Conservation (phyloP, 2,797 vertebrate species). For the Eptatretus atami region DNA sequence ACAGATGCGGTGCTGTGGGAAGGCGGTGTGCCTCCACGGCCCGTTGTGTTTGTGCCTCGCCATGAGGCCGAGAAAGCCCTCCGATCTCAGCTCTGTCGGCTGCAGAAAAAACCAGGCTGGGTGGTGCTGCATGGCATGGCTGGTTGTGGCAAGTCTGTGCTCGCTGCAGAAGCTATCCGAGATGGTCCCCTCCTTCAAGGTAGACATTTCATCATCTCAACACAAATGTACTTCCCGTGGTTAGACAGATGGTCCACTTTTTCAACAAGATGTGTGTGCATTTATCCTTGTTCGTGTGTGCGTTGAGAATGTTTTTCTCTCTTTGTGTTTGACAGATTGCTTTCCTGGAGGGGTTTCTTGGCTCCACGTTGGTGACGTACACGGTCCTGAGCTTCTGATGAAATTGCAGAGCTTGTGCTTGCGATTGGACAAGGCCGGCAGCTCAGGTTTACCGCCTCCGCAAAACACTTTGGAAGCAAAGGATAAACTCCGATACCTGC, state of each 20-base stretch:
- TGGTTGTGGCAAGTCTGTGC: conserved; percentile 75
- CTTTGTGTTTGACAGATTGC: conserved; percentile 19
- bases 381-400: conserved; percentile 50
- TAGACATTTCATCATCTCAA: conserved; percentile 13
- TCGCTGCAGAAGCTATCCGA: conserved; percentile 57
- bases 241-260: neutral
- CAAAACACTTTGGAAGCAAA: conserved; percentile 66
- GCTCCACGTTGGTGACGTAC: conserved; percentile 67
- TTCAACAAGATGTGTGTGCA: neutral
- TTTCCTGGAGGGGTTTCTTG: conserved; percentile 71
- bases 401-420: conserved; percentile 69
- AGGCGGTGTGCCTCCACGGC: conserved; percentile 74
- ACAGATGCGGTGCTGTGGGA: conserved; percentile 23
- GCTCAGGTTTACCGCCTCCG: conserved; percentile 24
- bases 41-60: conserved; percentile 55
- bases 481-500: conserved; percentile 51
- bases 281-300: neutral
- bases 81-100: conserved; percentile 29
- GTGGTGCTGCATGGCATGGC: conserved; percentile 83
- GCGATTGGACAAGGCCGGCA: conserved; percentile 40
- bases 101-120: conserved; percentile 41
- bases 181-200: conserved; percentile 38
- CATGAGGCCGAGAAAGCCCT: conserved; percentile 27
- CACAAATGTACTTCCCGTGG: neutral
- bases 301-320: neutral